phyloP scores from a whole-genome alignment of 2,888 invertebrate genomes.

The Helobdella robusta region DNA sequence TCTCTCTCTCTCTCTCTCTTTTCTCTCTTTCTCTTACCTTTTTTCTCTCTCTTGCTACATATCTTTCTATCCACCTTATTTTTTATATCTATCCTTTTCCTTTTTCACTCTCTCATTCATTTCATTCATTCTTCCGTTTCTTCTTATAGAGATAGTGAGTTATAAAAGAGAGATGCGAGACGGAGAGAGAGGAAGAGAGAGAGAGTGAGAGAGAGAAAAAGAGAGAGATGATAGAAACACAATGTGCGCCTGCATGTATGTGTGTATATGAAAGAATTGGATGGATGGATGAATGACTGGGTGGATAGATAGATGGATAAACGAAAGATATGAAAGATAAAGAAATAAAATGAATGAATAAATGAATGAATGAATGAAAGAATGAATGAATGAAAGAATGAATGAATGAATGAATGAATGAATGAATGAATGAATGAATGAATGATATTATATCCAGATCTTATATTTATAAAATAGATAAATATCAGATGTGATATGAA shows the following conservation, averaged over 20 bases:
- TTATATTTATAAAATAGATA: too few relatives aligned
- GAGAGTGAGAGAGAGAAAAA: constrained; percentile 1
- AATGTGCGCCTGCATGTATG: background rate
- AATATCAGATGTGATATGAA: too few relatives aligned
- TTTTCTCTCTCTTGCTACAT: too few relatives aligned
- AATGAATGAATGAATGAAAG: background rate
- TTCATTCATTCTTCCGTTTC: background rate
- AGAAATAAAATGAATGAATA: background rate
- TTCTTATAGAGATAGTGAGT: background rate
- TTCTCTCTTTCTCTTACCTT: too few relatives aligned
- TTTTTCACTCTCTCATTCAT: too few relatives aligned
- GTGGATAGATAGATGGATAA: background rate
- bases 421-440: too few relatives aligned
- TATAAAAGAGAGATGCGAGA: background rate
- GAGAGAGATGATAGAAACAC: background rate
- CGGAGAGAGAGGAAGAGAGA: background rate
- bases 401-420: background rate
- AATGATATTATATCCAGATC: too few relatives aligned
- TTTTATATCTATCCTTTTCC: too few relatives aligned
- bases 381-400: background rate
- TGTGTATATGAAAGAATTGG: background rate
- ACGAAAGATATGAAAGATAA: background rate
- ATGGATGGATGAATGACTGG: background rate
- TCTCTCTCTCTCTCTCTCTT: too few relatives aligned
- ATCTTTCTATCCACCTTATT: too few relatives aligned